These are phyloP conservation scores for Eriocheir sinensis DNA, from an alignment of 1,140 invertebrate species.

Conservation along the genomic window DNA sequence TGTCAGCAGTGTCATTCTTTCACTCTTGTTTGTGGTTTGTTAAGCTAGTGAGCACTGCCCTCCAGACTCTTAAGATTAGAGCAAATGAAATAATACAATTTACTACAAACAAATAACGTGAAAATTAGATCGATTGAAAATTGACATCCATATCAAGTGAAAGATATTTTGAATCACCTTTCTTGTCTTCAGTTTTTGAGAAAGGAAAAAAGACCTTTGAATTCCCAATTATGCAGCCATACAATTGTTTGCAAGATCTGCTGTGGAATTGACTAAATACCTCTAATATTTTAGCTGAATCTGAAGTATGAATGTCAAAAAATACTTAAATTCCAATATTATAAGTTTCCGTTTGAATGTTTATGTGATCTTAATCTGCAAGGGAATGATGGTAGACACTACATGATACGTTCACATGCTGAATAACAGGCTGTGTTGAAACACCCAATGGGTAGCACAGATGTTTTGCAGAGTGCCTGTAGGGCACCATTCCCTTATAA, in stretches of 20 bases:
- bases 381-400: neutral
- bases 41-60: conserved; percentile 20
- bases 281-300: neutral
- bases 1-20: neutral
- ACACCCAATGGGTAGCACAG: neutral
- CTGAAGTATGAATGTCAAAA: neutral
- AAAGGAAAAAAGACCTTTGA: neutral
- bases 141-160: neutral
- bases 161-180: neutral
- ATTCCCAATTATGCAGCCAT: neutral
- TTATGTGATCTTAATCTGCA: neutral
- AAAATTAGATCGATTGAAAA: neutral
- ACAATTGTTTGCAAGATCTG: neutral
- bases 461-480: neutral
- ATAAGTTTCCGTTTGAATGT: neutral
- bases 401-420: neutral
- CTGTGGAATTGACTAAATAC: neutral
- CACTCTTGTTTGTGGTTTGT: conserved; percentile 20
- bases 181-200: neutral
- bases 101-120: neutral
- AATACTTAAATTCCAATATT: conserved; percentile 5
- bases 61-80: neutral
- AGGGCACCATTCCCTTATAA: neutral
- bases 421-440: neutral
- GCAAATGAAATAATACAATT: neutral